These are phyloP conservation scores for Thymelicus acteon DNA, from an alignment of 2,888 invertebrate species.

Conservation along the genomic window DNA sequence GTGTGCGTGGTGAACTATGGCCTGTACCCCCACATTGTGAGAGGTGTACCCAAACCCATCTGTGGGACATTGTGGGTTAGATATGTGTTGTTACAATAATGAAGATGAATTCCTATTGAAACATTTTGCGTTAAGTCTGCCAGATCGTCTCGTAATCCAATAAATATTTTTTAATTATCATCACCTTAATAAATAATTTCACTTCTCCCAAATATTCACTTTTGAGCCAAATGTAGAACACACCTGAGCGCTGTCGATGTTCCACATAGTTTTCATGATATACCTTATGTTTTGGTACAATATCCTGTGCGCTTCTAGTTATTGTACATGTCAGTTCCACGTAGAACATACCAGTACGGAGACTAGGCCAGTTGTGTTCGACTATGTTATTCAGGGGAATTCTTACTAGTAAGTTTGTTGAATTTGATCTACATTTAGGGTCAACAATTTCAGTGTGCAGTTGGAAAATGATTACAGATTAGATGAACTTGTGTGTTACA, in stretches of 20 bases:
- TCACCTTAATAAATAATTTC: too few relatives aligned
- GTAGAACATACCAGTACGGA: slow-evolving; percentile 54
- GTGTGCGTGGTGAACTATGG: too few relatives aligned
- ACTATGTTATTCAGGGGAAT: slow-evolving; percentile 66
- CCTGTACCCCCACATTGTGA: too few relatives aligned
- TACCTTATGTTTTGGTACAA: slow-evolving; percentile 62
- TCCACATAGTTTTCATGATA: slow-evolving; percentile 56
- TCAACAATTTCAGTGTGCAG: background rate
- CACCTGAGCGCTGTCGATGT: slow-evolving; percentile 48
- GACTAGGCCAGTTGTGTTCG: slow-evolving; percentile 50
- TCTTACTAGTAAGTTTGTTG: slow-evolving; percentile 59
- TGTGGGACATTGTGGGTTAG: too few relatives aligned
- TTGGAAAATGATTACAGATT: too few relatives aligned
- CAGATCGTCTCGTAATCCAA: too few relatives aligned
- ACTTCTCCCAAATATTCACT: background rate
- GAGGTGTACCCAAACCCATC: too few relatives aligned
- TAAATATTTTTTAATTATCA: too few relatives aligned
- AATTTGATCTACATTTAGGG: background rate
- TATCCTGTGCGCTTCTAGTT: slow-evolving; percentile 66
- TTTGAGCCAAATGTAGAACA: slow-evolving; percentile 48
- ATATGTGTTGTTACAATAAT: too few relatives aligned
- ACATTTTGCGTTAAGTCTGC: too few relatives aligned
- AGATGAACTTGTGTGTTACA: too few relatives aligned
- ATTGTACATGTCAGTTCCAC: slow-evolving; percentile 52
- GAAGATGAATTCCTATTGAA: too few relatives aligned